Percentiles rank a stretch among this genome's conserved stretches.
These are phyloP conservation scores for Agriopis marginaria DNA, from an alignment of 2,888 invertebrate genomes.

Conservation along the genomic window DNA sequence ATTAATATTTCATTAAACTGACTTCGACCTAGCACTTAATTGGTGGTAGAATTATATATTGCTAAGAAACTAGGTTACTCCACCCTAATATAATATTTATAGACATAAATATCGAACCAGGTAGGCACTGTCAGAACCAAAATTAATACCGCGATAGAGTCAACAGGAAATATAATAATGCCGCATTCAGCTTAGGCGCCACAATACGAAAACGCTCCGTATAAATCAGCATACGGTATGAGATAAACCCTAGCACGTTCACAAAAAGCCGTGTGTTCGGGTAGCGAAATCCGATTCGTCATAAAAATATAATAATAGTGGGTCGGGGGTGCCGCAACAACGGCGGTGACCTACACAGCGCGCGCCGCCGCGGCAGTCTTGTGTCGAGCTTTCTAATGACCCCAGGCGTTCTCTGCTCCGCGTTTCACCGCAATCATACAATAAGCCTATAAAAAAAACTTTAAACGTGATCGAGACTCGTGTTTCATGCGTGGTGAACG, in stretches of 20 bases:
- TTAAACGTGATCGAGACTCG: conserved; percentile 67
- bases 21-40: conserved; percentile 11
- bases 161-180: conserved; percentile 34
- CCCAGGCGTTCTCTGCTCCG: conserved; percentile 82
- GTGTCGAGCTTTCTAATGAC: conserved; percentile 84
- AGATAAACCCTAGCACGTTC: conserved; percentile 62
- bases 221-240: conserved; percentile 50
- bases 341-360: conserved; percentile 79
- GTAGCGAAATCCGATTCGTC: conserved; percentile 84
- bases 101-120: conserved; percentile 7
- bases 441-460: conserved; percentile 63
- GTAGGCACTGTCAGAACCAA: conserved; percentile 5
- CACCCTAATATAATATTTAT: conserved; percentile 23
- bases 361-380: conserved; percentile 86
- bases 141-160: conserved; percentile 30
- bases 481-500: conserved; percentile 68
- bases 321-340: conserved; percentile 84
- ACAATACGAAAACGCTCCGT: conserved; percentile 49
- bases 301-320: conserved; percentile 86
- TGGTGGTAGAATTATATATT: conserved; percentile 9
- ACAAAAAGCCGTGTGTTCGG: conserved; percentile 71
- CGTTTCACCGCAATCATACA: conserved; percentile 65
- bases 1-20: conserved; percentile 26
- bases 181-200: conserved; percentile 42
- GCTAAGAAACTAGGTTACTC: conserved; percentile 21